Conservation (phyloP, 2,113 vertebrate species). For the Myrmecophaga tridactyla region DNA sequence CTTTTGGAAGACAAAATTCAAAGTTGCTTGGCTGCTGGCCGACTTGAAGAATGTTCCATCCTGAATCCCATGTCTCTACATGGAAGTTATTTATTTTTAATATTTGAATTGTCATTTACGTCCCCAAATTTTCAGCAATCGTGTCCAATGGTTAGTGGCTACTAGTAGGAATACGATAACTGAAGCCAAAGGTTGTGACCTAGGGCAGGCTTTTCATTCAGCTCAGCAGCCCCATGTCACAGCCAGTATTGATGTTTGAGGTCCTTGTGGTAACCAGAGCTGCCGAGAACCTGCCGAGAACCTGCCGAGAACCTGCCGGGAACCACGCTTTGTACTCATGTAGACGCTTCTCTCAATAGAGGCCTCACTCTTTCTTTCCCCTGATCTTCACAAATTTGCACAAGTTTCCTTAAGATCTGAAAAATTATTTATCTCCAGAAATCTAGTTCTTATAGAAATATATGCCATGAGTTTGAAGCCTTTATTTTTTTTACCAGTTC, state of each 20-base stretch:
- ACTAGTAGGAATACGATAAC: background rate
- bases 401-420: background rate
- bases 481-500: background rate
- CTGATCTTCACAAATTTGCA: background rate
- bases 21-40: background rate
- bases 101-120: background rate
- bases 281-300: background rate
- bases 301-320: no score
- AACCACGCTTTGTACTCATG: background rate
- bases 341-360: background rate
- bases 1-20: background rate
- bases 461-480: rapidly evolving
- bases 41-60: background rate
- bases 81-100: background rate
- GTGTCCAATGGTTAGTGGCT: background rate
- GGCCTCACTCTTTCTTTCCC: background rate
- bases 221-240: background rate
- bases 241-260: background rate
- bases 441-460: background rate
- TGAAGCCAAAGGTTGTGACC: background rate
- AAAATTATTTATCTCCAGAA: background rate
- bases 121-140: background rate
- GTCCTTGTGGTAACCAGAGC: background rate
- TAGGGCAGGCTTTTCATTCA: background rate
- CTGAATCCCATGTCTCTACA: background rate